Evolutionary conservation across 2,888 invertebrate genomes (phyloP), one percentile per base, ranked within the genome.

Genomic region (Synergus itoensis): DNA sequence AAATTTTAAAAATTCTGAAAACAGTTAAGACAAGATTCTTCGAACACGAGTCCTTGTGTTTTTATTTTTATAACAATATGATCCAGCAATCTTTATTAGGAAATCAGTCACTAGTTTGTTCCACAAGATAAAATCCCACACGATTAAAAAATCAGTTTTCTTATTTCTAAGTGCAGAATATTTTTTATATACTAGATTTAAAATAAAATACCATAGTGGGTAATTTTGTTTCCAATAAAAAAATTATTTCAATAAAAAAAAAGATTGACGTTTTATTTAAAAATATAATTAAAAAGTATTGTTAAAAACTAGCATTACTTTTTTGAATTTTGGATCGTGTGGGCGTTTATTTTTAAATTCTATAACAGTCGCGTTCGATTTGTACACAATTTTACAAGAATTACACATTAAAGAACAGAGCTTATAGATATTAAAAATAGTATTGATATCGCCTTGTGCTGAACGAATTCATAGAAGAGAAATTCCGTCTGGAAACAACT

Each of bases 371-470:
- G 18, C 21, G 5, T 48, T 48, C 28, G 53, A 53, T 73, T 73
- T 73, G 16, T 73, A 73, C 73, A 73, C 11, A 53, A 28, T 73
- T 67, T 73, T 69, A 73, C 73, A 73, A 73, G 53, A 73, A 28
- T 73, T 73, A 73, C 28, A 45, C 3, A 8, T 43, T 41, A 18
- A 21, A 12, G 18, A 73, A 53, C 21, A 36, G 73, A 73, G 45
- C 69, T 18, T 43, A 48, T 48, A 9, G 4, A 53, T 41, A 16
- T n/a, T 65, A 65, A 16, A 41, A 40, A 64, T 40, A 69, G 48
- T 28, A 45, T 69, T 28, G 8, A 48, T 48, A 69, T 69, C 45
- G 21, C 45, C 69, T 48, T 45, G 45, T 67, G 7, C 48, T 7
- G 5, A n/a, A 45, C 12, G 4, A 21, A 67, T 63, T 16, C 0